These are phyloP conservation scores for Anthrax anthrax DNA, from an alignment of 2,888 invertebrate species.

Conservation along the genomic window DNA sequence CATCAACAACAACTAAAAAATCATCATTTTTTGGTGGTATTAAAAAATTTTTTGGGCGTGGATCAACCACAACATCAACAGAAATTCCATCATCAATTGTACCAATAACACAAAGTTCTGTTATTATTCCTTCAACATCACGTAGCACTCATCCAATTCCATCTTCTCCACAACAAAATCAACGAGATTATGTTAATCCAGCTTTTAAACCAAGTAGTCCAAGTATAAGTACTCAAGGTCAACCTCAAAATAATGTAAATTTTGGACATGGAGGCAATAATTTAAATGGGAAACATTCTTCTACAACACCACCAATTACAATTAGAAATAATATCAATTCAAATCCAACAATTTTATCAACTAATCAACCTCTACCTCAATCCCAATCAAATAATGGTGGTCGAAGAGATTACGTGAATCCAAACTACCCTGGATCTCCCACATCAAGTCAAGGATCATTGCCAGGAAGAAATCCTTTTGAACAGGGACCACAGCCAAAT, in stretches of 20 bases:
- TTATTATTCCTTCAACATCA: neutral
- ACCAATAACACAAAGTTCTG: conserved; percentile 14
- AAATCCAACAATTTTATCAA: neutral
- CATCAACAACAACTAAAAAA: conserved; percentile 22
- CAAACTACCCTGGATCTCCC: conserved; percentile 3
- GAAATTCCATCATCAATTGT: conserved; percentile 11
- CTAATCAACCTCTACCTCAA: neutral
- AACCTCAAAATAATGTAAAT: neutral
- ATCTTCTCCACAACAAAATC: neutral
- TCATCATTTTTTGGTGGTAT: conserved; percentile 26
- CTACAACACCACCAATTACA: neutral
- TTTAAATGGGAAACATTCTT: neutral
- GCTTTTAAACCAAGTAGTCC: neutral
- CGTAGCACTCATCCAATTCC: neutral
- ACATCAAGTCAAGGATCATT: neutral
- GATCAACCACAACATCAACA: conserved; percentile 15
- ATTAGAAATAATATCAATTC: conserved; percentile 2
- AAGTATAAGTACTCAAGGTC: neutral
- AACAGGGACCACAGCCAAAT: too few relatives aligned
- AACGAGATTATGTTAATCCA: conserved; percentile 8
- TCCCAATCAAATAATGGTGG: neutral
- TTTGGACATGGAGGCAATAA: conserved; percentile 2
- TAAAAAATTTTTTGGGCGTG: conserved; percentile 23
- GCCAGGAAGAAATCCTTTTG: too few relatives aligned
- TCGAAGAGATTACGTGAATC: conserved; percentile 5